phyloP scores from a whole-genome alignment of 2,888 invertebrate species.

The Melanophora roralis region DNA sequence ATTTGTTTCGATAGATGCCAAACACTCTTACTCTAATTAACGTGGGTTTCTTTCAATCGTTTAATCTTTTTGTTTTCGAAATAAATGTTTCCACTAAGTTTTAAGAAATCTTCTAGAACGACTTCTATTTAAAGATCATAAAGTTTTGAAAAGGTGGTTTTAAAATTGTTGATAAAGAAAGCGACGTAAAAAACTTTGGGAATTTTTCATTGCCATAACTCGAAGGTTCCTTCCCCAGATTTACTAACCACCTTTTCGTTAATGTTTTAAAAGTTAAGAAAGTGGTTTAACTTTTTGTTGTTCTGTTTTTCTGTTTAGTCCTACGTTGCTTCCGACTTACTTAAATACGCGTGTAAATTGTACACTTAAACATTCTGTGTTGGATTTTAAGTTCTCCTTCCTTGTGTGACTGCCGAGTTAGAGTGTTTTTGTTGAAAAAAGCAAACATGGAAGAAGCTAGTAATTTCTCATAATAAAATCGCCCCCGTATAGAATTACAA shows the following conservation, averaged over 20 bases:
- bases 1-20: too few relatives aligned
- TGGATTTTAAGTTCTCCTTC: background rate
- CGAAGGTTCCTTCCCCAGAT: background rate
- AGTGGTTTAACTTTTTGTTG: slow-evolving; percentile 37
- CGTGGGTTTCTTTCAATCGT: too few relatives aligned
- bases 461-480: slow-evolving; percentile 76
- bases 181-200: too few relatives aligned
- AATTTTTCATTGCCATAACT: background rate
- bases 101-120: too few relatives aligned
- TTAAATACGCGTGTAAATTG: slow-evolving; percentile 37
- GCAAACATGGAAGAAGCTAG: slow-evolving; percentile 65
- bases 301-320: background rate
- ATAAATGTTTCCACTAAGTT: too few relatives aligned
- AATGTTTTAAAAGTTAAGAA: slow-evolving; percentile 7
- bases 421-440: background rate
- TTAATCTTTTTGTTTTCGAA: too few relatives aligned
- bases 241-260: slow-evolving; percentile 8
- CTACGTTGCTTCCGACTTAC: background rate
- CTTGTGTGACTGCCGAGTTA: background rate
- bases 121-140: too few relatives aligned
- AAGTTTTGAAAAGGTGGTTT: too few relatives aligned
- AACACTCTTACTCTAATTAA: too few relatives aligned
- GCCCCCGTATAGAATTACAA: slow-evolving; percentile 76
- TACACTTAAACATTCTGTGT: slow-evolving; percentile 26
- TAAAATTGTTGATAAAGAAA: too few relatives aligned